Base-by-base conservation (phyloP, 2,888 invertebrate genomes). In the Ditylenchus weischeri region DNA sequence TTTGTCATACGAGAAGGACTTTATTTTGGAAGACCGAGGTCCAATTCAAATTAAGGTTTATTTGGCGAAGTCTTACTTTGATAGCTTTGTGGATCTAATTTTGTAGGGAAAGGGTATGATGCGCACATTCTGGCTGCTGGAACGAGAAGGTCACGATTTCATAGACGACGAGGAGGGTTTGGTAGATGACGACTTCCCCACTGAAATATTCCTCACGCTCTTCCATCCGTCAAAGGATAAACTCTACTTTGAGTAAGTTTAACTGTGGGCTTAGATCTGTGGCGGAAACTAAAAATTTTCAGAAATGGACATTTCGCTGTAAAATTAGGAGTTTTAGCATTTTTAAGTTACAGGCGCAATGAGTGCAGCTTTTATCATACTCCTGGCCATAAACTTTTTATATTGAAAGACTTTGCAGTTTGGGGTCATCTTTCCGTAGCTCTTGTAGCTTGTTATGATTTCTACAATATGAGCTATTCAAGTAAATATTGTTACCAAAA, bases 91-190 rank as follows among this genome's bases (percentile, higher is more conserved):
- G 29, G 2, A 54, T 36, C n/a, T 66, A 23, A 23, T 64, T 19
- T 8, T 64, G 2, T 19, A 81, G 76, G 82, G 82, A 21, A 82
- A 82, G 63, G 83, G 83, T 47, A 72, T 72, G 51, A 82, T 83
- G 83, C 75, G 71, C n/a, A 83, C 83, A 6, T 83, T 74, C 71
- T 83, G 80, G 80, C 69, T 83, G 70, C 65, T 74, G 29, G 75
- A 73, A 2, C 71, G 81, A 35, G 57, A 67, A 13, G 79, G 76
- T 6, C 72, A 72, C 71, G 73, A 74, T 13, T 79, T 80, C 69
- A 48, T 29, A 36, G 62, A 57, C 38, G 74, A 73, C 13, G 60
- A 57, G 36, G 68, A 63, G 13, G 29, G 62, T 29, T 70, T 69
- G 7, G 66, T 67, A 21, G 74, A 73, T 15, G 69, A 64, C 21